Percentiles rank a stretch among this genome's conserved stretches.
Conservation (phyloP, 2,113 vertebrate species). For the Corythoichthys intestinalis region DNA sequence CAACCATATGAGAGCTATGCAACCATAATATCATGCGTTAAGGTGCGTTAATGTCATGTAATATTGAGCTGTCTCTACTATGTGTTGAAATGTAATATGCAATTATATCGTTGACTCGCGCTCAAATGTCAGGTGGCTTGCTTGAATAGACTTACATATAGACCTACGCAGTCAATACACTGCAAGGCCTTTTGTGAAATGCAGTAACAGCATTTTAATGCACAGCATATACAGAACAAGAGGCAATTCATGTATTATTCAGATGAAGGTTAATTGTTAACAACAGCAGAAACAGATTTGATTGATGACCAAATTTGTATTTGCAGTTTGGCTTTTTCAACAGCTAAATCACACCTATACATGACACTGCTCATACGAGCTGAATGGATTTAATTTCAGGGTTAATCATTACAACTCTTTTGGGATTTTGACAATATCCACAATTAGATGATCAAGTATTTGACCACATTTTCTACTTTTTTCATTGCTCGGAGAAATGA, state of each 20-base stretch:
- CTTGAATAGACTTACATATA: background rate
- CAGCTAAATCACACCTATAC: background rate
- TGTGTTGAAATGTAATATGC: background rate
- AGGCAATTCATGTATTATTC: background rate
- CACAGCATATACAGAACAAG: background rate
- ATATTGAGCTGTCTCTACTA: background rate
- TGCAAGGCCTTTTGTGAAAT: background rate
- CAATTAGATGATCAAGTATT: background rate
- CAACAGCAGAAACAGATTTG: background rate
- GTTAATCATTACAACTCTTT: background rate
- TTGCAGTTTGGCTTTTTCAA: background rate
- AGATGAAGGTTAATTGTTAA: conserved; percentile 3
- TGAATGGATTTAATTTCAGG: background rate
- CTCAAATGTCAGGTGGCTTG: background rate
- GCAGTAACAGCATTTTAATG: background rate
- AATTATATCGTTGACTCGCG: background rate
- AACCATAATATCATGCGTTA: background rate
- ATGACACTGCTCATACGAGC: background rate
- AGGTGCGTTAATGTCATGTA: conserved; percentile 13
- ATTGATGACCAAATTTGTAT: background rate
- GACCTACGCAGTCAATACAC: background rate
- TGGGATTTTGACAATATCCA: background rate
- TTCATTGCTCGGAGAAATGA: background rate
- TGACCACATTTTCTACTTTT: background rate
- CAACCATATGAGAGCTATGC: conserved; percentile 19